Evolutionary conservation across 2,113 vertebrate species (phyloP).

Genomic region (Anthoscopus minutus): DNA sequence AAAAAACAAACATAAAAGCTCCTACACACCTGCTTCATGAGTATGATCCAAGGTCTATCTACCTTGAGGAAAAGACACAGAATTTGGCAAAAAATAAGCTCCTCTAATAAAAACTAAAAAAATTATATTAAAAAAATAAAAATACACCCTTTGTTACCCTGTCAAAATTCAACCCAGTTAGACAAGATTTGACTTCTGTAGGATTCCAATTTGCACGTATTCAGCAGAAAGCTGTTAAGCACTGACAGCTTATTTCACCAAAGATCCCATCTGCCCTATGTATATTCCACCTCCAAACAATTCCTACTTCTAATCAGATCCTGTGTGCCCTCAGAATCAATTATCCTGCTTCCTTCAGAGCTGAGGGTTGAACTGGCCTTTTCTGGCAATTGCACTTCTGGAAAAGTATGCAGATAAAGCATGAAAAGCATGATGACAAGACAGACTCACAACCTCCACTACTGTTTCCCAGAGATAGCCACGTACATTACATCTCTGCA

Average conservation of each 20-base stretch:
- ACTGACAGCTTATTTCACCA: conserved; percentile 7
- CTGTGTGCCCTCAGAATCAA: neutral
- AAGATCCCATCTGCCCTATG: neutral
- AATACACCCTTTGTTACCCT: neutral
- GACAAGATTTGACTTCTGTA: neutral
- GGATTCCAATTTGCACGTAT: neutral
- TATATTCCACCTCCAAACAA: conserved; percentile 11
- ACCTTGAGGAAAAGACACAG: neutral
- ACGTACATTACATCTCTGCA: neutral
- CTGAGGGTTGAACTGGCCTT: neutral
- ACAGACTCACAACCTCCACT: neutral
- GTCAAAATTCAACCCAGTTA: neutral
- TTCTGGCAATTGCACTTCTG: neutral
- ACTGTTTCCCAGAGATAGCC: neutral
- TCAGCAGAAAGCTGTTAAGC: neutral
- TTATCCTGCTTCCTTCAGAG: neutral
- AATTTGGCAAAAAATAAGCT: neutral
- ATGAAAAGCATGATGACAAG: neutral
- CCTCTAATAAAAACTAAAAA: neutral
- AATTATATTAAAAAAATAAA: neutral
- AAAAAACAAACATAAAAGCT: neutral
- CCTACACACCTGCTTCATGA: neutral
- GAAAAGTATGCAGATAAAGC: neutral
- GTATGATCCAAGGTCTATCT: neutral
- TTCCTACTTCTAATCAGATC: neutral